Percentiles rank a stretch among this genome's conserved stretches.
phyloP scores from a whole-genome alignment of 2,888 invertebrate species.

The Nebria salina region DNA sequence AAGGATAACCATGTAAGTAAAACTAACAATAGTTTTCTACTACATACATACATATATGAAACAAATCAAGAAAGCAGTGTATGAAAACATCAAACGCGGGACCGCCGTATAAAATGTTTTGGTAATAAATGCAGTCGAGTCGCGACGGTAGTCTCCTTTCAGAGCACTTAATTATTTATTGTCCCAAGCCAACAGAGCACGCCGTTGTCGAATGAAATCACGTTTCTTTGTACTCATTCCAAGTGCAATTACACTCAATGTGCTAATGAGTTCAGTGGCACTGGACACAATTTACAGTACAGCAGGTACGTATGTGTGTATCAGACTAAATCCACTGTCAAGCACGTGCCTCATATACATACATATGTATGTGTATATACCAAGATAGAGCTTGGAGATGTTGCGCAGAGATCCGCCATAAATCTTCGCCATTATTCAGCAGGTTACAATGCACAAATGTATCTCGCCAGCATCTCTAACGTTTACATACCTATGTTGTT shows the following conservation, averaged over 20 bases:
- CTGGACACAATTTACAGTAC: background rate
- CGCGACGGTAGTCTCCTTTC: conserved; percentile 38
- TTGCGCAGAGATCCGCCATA: conserved; percentile 58
- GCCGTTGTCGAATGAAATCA: conserved; percentile 44
- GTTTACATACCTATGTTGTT: conserved; percentile 59
- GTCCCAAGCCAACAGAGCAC: conserved; percentile 23
- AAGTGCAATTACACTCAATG: conserved; percentile 45
- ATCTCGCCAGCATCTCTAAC: conserved; percentile 54
- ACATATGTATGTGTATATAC: background rate
- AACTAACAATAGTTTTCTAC: background rate
- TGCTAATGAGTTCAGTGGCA: conserved; percentile 47
- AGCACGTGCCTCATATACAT: background rate
- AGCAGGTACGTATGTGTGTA: background rate
- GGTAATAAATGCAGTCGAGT: conserved; percentile 41
- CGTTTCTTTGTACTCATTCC: conserved; percentile 42
- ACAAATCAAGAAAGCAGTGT: background rate
- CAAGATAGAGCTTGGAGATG: conserved; percentile 48
- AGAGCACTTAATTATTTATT: conserved; percentile 47
- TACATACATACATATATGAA: background rate
- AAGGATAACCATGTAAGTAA: background rate
- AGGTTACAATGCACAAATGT: conserved; percentile 55
- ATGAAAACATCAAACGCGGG: background rate
- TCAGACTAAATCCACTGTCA: background rate
- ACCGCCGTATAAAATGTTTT: background rate
- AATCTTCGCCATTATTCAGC: conserved; percentile 60